Evolutionary conservation across 2,888 invertebrate genomes (phyloP), one percentile per base, ranked within the genome.

Genomic region (Drosophila anceps): DNA sequence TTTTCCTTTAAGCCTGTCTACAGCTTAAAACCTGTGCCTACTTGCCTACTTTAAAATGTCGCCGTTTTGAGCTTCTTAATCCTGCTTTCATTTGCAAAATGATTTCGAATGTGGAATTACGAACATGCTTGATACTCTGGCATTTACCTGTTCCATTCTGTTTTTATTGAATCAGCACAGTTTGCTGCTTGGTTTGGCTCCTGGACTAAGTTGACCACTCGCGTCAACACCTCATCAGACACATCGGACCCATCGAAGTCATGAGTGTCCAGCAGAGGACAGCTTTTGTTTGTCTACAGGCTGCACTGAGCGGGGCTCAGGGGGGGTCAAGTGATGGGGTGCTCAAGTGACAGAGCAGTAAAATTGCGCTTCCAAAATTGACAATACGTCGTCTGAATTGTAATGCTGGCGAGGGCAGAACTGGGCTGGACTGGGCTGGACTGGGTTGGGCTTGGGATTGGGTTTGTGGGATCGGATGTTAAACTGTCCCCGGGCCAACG

Each of bases 331-430:
- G 33, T 62, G 65, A 37, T 44, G 48, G 53, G 24, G 54, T 35
- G 37, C 68, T 66, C 63, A 60, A 66, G 58, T 65, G 69, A 72
- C 59, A 57, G 43, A 58, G 31, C 68, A 54, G 76, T 69, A 63
- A 76, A 79, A 79, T 79, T 71, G 69, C 70, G 62, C 69, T 68
- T 10, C 65, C 69, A 63, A 76, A 79, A 79, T 69, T 76, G 79
- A 73, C 79, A 79, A 66, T 60, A 74, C 60, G 50, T 61, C 41
- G 67, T 41, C 60, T 24, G 63, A 50, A 61, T 61, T 57, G 71
- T 59, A 53, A 57, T 63, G 46, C 57, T 13, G 20, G 39, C 9
- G 20, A 15, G 48, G 6, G 24, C 24, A 10, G 1, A 33, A 2
- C 10, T 9, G 24, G 12, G 20, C 50, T 15, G 33, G 29, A 7